Conservation (phyloP, 2,797 vertebrate genomes). For the Oceanodroma leucorhoa region DNA sequence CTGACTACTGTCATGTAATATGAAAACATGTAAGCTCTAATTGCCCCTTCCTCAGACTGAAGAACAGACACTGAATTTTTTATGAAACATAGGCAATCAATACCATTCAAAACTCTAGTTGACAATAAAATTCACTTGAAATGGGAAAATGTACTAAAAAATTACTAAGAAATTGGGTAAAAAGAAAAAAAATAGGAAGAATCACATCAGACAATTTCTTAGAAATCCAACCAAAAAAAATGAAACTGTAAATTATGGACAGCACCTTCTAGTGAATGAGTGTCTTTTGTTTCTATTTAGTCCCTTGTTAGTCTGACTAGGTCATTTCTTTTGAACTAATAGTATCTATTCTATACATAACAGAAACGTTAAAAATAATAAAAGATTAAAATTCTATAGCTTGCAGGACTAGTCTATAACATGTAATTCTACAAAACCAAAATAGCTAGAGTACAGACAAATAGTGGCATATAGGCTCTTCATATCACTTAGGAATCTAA, state of each 20-base stretch:
- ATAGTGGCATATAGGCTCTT: neutral
- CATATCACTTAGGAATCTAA: neutral
- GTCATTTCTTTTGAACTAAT: neutral
- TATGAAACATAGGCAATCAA: neutral
- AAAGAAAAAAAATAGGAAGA: neutral
- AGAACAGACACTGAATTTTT: neutral
- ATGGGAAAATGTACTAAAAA: neutral
- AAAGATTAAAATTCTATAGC: neutral
- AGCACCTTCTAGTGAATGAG: neutral
- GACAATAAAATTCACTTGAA: neutral
- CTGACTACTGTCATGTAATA: neutral
- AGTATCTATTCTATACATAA: neutral
- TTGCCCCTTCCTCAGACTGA: neutral
- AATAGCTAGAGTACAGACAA: neutral
- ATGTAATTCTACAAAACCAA: neutral
- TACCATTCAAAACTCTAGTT: neutral
- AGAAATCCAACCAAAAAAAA: neutral
- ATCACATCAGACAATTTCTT: neutral
- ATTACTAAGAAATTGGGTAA: neutral
- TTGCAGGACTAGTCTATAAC: neutral
- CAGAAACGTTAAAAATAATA: neutral
- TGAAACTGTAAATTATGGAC: neutral
- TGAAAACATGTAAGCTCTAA: neutral
- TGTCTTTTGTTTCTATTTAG: neutral
- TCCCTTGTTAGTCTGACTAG: neutral